Conservation (phyloP, 2,888 invertebrate species). For the Lingula anatina region DNA sequence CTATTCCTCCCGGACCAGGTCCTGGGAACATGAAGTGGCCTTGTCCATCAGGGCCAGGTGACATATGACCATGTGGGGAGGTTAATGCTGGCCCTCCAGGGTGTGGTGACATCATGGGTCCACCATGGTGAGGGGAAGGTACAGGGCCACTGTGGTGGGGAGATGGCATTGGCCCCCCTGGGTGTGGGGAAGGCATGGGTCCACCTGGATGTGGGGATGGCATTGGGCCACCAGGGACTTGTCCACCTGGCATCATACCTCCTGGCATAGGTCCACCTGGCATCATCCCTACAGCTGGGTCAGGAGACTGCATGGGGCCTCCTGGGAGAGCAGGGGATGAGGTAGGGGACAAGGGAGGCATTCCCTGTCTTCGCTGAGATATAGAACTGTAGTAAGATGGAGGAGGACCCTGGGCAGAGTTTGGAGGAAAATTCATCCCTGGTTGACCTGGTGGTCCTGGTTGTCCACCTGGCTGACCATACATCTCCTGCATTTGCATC, state of each 20-base stretch:
- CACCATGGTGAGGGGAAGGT: no score
- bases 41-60: conserved; percentile 11
- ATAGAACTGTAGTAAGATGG: conserved; percentile 39
- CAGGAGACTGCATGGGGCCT: no score
- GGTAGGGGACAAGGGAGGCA: no score
- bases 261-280: conserved; percentile 13
- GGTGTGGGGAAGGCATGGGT: conserved; percentile 10
- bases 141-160: no score
- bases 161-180: conserved; percentile 4
- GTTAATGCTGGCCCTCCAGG: no score
- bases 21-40: conserved; percentile 17
- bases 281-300: no score
- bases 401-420: conserved; percentile 24
- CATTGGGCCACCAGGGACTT: conserved; percentile 18
- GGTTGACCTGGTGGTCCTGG: background rate
- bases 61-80: conserved; percentile 8
- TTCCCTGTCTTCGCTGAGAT: no score
- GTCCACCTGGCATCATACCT: conserved; percentile 12
- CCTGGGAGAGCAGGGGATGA: conserved; percentile 7
- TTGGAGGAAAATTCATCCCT: conserved; percentile 5
- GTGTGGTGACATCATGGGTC: no score
- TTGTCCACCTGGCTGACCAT: conserved; percentile 9
- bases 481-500: conserved; percentile 32
- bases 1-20: conserved; percentile 16
- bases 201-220: conserved; percentile 16